These are phyloP conservation scores for Halcyon senegalensis DNA, from an alignment of 2,113 vertebrate species.

Conservation along the genomic window DNA sequence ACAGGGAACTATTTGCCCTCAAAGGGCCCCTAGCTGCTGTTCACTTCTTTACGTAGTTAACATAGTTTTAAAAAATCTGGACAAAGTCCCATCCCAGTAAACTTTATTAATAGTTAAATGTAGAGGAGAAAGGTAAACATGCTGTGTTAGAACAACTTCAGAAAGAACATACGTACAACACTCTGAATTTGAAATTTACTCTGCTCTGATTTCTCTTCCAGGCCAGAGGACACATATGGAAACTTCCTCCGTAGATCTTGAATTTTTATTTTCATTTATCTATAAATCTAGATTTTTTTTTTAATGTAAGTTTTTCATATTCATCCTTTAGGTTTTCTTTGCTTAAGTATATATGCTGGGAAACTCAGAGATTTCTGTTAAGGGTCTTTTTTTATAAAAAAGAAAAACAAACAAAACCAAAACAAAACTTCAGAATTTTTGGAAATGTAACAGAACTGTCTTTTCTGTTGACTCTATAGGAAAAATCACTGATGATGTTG, in stretches of 20 bases:
- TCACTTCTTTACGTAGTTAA: not conserved
- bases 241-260: not conserved
- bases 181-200: not conserved
- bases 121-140: not conserved
- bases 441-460: not conserved
- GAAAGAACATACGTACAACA: rapidly evolving
- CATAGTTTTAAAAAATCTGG: not conserved
- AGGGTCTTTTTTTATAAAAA: not conserved
- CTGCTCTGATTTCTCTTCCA: not conserved
- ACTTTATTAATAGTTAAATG: not conserved
- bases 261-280: not conserved
- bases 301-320: not conserved
- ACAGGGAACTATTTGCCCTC: not conserved
- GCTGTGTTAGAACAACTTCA: not conserved
- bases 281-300: no score
- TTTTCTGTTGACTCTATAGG: not conserved
- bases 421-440: not conserved
- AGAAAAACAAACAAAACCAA: not conserved
- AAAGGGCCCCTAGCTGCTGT: not conserved
- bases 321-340: not conserved
- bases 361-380: not conserved
- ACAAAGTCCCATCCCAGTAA: not conserved
- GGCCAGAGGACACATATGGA: not conserved
- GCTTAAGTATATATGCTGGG: not conserved
- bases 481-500: not conserved